phyloP scores from a whole-genome alignment of 1,140 invertebrate species.

The Papilio helenus region DNA sequence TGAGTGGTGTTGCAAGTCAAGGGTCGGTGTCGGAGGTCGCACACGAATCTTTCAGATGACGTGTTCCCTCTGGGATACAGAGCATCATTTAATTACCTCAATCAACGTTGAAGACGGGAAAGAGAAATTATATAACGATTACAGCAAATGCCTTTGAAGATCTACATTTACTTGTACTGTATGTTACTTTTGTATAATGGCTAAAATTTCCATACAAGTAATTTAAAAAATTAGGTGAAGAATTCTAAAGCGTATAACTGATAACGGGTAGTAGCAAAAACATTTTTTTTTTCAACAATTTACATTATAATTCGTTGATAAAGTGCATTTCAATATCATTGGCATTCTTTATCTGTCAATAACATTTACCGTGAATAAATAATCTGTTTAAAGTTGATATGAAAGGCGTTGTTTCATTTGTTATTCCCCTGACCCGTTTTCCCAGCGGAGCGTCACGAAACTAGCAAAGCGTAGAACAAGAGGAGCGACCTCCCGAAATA shows the following conservation, averaged over 20 bases:
- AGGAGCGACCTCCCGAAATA: constrained; percentile 67
- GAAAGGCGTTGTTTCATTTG: constrained; percentile 36
- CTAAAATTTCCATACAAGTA: neutral
- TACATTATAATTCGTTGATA: neutral
- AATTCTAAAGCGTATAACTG: neutral
- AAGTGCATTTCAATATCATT: constrained; percentile 2
- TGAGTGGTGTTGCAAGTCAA: constrained; percentile 50
- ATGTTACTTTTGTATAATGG: neutral
- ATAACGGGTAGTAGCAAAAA: neutral
- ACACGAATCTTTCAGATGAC: constrained; percentile 37
- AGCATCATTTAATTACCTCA: constrained; percentile 34
- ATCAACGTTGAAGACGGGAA: constrained; percentile 23
- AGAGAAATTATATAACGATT: constrained; percentile 19
- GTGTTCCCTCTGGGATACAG: constrained; percentile 23
- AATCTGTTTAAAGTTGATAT: neutral
- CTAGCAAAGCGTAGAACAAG: constrained; percentile 60
- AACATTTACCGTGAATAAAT: neutral
- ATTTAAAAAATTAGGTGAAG: neutral
- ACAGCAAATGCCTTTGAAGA: neutral
- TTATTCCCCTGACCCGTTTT: constrained; percentile 60
- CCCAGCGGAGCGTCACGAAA: constrained; percentile 47
- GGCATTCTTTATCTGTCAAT: constrained; percentile 2
- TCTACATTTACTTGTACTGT: neutral
- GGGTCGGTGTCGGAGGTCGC: constrained; percentile 48
- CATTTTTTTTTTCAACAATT: neutral